Percentiles rank a stretch among this genome's conserved stretches.
Evolutionary conservation across 2,888 invertebrate species (phyloP).

Genomic region (Meteorus cinctellus): DNA sequence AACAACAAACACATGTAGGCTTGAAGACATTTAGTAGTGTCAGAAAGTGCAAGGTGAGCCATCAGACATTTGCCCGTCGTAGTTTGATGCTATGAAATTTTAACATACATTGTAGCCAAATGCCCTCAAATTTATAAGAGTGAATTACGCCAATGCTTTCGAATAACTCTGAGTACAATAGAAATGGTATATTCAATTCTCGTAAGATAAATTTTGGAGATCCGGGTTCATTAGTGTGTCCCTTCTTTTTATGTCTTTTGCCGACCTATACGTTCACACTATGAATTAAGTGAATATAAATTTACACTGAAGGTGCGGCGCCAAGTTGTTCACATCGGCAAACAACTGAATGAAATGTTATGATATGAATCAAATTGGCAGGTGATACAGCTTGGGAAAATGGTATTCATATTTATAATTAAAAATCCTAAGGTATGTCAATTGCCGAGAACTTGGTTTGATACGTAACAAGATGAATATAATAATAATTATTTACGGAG

Average conservation of each 20-base stretch:
- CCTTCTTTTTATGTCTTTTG: background rate
- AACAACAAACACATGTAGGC: constrained; percentile 21
- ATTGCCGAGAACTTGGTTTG: background rate
- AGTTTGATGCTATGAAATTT: constrained; percentile 52
- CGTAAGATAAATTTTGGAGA: background rate
- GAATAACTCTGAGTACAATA: background rate
- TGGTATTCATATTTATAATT: background rate
- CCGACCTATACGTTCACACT: background rate
- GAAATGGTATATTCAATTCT: too few species aligned
- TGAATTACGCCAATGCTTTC: constrained; percentile 26
- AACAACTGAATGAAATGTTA: background rate
- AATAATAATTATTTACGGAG: background rate
- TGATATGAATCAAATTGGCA: background rate
- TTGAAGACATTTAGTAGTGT: constrained; percentile 27
- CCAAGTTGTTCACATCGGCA: background rate
- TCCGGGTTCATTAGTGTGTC: background rate
- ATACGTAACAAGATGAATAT: background rate
- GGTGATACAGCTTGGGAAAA: background rate
- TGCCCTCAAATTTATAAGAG: constrained; percentile 7
- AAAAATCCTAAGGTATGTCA: background rate
- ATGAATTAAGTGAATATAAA: background rate
- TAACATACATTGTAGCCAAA: constrained; percentile 14
- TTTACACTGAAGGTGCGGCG: background rate
- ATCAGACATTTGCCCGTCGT: constrained; percentile 7
- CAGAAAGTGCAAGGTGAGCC: constrained; percentile 21